phyloP scores from a whole-genome alignment of 2,113 vertebrate genomes.

The Myotis brandtii region DNA sequence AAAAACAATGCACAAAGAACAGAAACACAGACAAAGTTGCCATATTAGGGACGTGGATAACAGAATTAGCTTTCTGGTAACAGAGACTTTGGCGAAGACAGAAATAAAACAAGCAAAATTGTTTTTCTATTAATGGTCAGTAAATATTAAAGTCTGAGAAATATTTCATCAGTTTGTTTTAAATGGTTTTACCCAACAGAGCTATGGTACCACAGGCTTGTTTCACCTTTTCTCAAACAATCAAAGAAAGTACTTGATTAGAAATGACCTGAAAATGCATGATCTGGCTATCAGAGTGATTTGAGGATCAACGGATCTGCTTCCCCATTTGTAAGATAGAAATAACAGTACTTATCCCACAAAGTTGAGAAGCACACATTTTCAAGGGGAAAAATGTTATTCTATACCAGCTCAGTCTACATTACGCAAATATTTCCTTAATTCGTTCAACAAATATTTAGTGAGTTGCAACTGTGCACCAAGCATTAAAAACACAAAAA shows the following conservation, averaged over 20 bases:
- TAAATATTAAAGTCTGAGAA: neutral
- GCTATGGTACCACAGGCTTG: neutral
- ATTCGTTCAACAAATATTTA: slow-evolving; percentile 12
- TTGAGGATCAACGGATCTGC: neutral
- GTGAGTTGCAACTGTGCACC: neutral
- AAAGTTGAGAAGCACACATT: neutral
- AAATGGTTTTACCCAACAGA: neutral
- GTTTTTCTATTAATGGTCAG: neutral
- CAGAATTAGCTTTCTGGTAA: slow-evolving; percentile 38
- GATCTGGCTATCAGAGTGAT: neutral
- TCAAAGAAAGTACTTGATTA: neutral
- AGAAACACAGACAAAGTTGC: slow-evolving; percentile 30
- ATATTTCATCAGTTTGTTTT: neutral
- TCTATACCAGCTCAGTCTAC: neutral
- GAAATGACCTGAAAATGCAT: neutral
- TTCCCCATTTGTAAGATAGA: neutral
- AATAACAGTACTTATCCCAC: neutral
- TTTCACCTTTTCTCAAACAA: neutral
- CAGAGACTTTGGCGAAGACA: neutral
- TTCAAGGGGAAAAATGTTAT: neutral
- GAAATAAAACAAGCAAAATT: slow-evolving; percentile 3
- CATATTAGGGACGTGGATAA: neutral
- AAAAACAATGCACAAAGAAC: slow-evolving; percentile 72
- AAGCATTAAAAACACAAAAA: slow-evolving; percentile 34
- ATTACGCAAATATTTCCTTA: neutral